Base-by-base conservation (phyloP, 2,113 vertebrate genomes). In the Ovibos moschatus region DNA sequence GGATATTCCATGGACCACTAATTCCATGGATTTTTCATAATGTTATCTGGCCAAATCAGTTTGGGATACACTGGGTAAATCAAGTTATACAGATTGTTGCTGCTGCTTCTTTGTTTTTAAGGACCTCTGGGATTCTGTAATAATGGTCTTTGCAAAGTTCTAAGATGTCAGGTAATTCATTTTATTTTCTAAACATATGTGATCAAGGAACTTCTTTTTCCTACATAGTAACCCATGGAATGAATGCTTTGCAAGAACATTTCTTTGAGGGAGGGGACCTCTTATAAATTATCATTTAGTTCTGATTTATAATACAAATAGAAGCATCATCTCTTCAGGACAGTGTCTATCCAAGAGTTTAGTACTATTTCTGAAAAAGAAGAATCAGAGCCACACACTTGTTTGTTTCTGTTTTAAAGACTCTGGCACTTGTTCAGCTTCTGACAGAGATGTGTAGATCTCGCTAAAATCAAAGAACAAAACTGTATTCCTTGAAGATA, bases 401-500 rank as follows among this genome's bases (percentile, higher is more conserved):
- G 62, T 94, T 94, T 96, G 83, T 95, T 97, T 97, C 51, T 89
- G 43, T 95, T 93, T 89, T 76, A 94, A 91, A 89, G n/a, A 62
- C 28, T 81, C 53, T 94, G 60, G 84, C 88, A 83, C 95, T 88
- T 13, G 16, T 94, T 98, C 83, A 87, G 78, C 93, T 95, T 95
- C 95, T 95, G 83, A 95, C 83, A 95, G 89, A 95, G 91, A 90
- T 94, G 91, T 94, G 84, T 87, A 94, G 92, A 95, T 96, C 79
- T 92, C 6, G 23, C 87, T 81, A 81, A 96, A 97, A 96, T 98
- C 96, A 97, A 97, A 97, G 95, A 92, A 87, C 27, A 43, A 89
- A 95, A 92, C 64, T 89, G 51, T 94, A 62, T 93, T 96, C 71
- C 96, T 89, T 96, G 57, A 97, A 97, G 95, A 96, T 85, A 97